These are phyloP conservation scores for Harpalus rubripes DNA, from an alignment of 2,888 invertebrate species.

Conservation along the genomic window DNA sequence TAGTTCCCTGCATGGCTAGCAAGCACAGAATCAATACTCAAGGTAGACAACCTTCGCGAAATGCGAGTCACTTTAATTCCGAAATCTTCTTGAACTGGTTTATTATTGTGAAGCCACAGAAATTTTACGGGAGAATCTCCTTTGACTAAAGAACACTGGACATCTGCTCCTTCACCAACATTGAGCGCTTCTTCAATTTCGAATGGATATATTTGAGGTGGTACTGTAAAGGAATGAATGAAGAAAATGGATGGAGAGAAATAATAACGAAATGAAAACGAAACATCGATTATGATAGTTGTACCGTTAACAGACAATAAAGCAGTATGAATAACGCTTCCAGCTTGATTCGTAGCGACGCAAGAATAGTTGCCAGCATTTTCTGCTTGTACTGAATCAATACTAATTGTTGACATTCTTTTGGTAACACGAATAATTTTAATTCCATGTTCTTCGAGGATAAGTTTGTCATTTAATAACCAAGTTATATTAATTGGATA, in stretches of 20 bases:
- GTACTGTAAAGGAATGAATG: neutral
- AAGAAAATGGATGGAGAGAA: no score
- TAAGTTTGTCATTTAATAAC: slow-evolving; percentile 82
- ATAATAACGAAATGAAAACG: no score
- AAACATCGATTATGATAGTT: neutral
- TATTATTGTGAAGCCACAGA: slow-evolving; percentile 85
- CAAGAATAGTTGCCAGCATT: slow-evolving; percentile 82
- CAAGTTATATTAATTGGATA: slow-evolving; percentile 87
- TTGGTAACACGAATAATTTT: slow-evolving; percentile 68
- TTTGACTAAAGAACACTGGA: slow-evolving; percentile 87
- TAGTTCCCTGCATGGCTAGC: slow-evolving; percentile 80
- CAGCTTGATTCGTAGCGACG: slow-evolving; percentile 80
- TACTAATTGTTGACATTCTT: slow-evolving; percentile 78
- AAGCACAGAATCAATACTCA: slow-evolving; percentile 80
- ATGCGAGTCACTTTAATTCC: slow-evolving; percentile 69
- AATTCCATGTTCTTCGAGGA: slow-evolving; percentile 72
- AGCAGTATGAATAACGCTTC: slow-evolving; percentile 77
- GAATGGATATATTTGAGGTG: neutral
- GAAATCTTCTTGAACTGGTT: slow-evolving; percentile 74
- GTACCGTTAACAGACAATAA: slow-evolving; percentile 78
- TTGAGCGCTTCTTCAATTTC: slow-evolving; percentile 86
- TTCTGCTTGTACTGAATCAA: slow-evolving; percentile 79
- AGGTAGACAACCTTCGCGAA: slow-evolving; percentile 75
- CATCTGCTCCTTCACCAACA: slow-evolving; percentile 87
- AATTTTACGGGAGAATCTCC: slow-evolving; percentile 89